phyloP scores from a whole-genome alignment of 2,113 vertebrate species.

The Callopanchax toddi region DNA sequence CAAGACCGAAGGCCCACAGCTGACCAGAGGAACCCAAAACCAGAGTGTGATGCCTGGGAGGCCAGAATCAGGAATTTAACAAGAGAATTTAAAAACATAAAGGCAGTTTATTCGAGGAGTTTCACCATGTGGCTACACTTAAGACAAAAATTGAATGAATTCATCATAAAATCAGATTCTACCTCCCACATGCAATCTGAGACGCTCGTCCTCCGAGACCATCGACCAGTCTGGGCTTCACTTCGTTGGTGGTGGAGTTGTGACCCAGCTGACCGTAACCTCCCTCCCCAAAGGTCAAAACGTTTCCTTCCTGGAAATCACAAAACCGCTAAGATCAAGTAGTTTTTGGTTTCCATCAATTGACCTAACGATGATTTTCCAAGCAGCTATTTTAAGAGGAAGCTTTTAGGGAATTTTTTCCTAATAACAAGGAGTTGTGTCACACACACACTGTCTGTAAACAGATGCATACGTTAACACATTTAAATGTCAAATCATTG shows the following conservation, averaged over 20 bases:
- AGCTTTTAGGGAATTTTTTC: no score
- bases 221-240: conserved; percentile 87
- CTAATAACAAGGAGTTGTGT: no score
- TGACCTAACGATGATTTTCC: no score
- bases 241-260: conserved; percentile 85
- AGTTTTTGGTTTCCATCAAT: no score
- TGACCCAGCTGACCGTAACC: conserved; percentile 92
- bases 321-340: neutral
- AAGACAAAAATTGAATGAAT: neutral
- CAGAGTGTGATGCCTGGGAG: conserved; percentile 71
- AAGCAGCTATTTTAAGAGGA: no score
- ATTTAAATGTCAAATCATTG: no score
- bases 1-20: conserved; percentile 73
- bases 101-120: no score
- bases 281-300: conserved; percentile 97
- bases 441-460: no score
- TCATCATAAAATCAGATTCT: neutral
- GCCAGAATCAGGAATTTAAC: conserved; percentile 2
- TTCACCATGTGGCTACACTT: no score
- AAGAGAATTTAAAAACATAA: neutral
- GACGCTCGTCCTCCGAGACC: conserved; percentile 86
- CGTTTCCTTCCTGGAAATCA: conserved; percentile 83
- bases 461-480: no score
- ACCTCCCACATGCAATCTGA: conserved; percentile 93
- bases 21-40: conserved; percentile 65